A percentile compares a stretch with the other conserved stretches of the same genome.
Evolutionary conservation across 2,797 vertebrate genomes (phyloP).

Genomic region (Acomys russatus): DNA sequence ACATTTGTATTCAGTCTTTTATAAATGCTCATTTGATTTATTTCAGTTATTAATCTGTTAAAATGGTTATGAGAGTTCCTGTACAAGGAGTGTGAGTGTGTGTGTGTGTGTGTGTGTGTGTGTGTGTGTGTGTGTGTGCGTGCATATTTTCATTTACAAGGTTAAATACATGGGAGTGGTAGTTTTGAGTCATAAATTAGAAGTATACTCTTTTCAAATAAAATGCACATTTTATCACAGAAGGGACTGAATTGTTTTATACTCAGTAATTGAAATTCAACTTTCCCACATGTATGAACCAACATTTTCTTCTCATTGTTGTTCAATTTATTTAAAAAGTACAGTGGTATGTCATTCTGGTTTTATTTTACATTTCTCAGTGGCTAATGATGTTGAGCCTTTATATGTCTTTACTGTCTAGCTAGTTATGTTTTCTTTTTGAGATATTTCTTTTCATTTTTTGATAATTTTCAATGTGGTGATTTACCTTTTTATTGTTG

Average conservation of each 20-base stretch:
- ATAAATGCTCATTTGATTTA: not conserved
- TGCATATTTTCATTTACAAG: not conserved
- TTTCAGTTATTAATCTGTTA: not conserved
- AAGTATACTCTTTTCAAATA: not conserved
- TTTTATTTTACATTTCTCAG: not conserved
- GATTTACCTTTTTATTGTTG: slow-evolving; percentile 45
- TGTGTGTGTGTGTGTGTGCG: not conserved
- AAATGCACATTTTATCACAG: not conserved
- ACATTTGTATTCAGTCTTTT: slow-evolving; percentile 29
- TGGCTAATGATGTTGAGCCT: not conserved
- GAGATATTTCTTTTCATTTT: slow-evolving; percentile 5
- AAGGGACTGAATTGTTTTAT: slow-evolving; percentile 18
- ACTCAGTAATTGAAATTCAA: not conserved
- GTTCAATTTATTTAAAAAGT: not conserved
- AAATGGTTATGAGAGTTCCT: slow-evolving; percentile 9
- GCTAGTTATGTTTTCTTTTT: not conserved
- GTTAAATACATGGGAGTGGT: not conserved
- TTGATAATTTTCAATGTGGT: not conserved
- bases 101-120: not conserved
- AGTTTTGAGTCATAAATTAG: not conserved
- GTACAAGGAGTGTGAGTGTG: not conserved
- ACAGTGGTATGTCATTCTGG: not conserved
- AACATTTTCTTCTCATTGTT: not conserved
- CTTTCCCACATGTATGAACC: not conserved
- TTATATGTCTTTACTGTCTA: not conserved